Evolutionary conservation across 2,888 invertebrate species (phyloP).

Genomic region (Aporophyla nigra): DNA sequence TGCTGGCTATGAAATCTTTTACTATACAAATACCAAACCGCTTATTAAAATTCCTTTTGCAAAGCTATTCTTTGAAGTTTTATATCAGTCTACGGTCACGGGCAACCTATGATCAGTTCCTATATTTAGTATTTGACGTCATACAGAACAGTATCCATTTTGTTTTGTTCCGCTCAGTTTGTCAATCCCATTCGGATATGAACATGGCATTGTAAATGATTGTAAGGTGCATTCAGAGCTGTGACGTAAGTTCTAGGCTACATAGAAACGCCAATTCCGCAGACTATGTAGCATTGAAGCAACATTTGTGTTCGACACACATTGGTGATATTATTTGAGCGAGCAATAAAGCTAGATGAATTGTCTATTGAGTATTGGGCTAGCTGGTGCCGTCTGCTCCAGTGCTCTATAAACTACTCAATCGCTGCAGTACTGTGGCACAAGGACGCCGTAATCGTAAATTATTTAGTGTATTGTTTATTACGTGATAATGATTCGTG

Average conservation of each 20-base stretch:
- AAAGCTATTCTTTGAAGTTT: conserved; percentile 41
- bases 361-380: conserved; percentile 81
- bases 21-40: conserved; percentile 27
- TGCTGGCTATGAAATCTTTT: conserved; percentile 29
- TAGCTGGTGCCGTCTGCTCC: conserved; percentile 72
- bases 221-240: conserved; percentile 47
- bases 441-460: conserved; percentile 81
- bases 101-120: conserved; percentile 43
- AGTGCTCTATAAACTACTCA: conserved; percentile 79
- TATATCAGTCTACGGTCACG: conserved; percentile 52
- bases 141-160: conserved; percentile 37
- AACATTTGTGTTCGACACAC: conserved; percentile 53
- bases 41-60: conserved; percentile 30
- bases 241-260: conserved; percentile 52
- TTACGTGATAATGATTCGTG: conserved; percentile 77
- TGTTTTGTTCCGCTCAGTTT: conserved; percentile 55
- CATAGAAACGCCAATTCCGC: conserved; percentile 51
- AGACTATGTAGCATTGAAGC: conserved; percentile 60
- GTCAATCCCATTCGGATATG: conserved; percentile 39
- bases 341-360: conserved; percentile 79
- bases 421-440: conserved; percentile 77
- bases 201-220: conserved; percentile 35
- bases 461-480: conserved; percentile 81
- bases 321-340: conserved; percentile 69
- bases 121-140: conserved; percentile 50